Base-by-base conservation (phyloP, 2,888 invertebrate species). In the Drosophila emarginata region DNA sequence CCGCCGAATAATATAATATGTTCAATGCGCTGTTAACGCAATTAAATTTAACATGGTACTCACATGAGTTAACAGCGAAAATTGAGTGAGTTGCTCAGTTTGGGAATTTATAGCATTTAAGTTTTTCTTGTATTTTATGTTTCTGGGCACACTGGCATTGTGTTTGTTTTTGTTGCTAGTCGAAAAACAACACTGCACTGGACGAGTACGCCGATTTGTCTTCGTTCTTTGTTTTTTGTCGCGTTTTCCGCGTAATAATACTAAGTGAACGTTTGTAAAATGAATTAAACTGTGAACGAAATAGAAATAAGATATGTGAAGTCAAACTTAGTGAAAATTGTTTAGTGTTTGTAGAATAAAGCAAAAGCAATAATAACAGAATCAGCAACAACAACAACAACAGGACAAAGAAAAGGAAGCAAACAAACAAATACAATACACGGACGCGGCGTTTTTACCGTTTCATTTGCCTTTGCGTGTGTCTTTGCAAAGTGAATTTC, bases 361-460 rank as follows among this genome's bases (percentile, higher is more conserved):
- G 45, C 12, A 37, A 37, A 37, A 37, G 45, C 18, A 45, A 14
- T 12, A 18, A 6, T 14, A n/a, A 39, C 39, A 14, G 39, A 4
- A 37, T n/a, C 37, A n/a, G n/a, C 37, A 12, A 28, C 32, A 32
- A 32, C 32, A 4, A 45, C 9, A 45, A 45, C 9, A 3, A 45
- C 18, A 18, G 21, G 18, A 21, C 40, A 45, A 45, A 45, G 7
- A 45, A 32, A 32, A 18, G 45, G 45, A 45, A 21, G 45, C 18
- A 45, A 45, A 9, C 21, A 45, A 45, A 45, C 45, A 45, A 45
- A 21, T 45, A 45, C 45, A 21, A 45, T 21, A 21, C 45, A 45
- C 45, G 21, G 45, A 45, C 45, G 45, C 45, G 45, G 45, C 45
- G 45, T 53, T 32, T 53, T 53, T 32, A 53, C 26, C 53, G 28